phyloP scores from a whole-genome alignment of 2,797 vertebrate species.

The Fundulus diaphanus region DNA sequence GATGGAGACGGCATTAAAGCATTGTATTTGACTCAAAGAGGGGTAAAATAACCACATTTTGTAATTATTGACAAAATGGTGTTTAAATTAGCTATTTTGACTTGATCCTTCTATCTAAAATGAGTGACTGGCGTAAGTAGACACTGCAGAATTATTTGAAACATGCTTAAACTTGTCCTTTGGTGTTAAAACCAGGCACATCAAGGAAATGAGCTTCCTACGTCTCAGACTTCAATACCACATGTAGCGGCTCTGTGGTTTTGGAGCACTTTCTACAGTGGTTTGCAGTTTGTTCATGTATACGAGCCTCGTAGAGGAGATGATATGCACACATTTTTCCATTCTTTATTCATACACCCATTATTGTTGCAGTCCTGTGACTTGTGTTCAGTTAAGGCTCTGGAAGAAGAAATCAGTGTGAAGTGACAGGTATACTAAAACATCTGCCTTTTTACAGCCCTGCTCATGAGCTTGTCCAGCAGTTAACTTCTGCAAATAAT shows the following conservation, averaged over 20 bases:
- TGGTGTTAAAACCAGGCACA: neutral
- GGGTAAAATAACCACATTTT: no score
- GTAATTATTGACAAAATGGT: no score
- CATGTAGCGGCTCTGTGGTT: neutral
- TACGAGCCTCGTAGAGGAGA: neutral
- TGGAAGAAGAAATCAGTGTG: no score
- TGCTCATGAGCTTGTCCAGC: neutral
- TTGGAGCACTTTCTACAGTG: neutral
- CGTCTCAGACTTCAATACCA: neutral
- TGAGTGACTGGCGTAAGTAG: neutral
- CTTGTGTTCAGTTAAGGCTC: neutral
- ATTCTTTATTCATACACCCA: neutral
- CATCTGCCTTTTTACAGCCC: neutral
- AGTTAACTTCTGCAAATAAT: neutral
- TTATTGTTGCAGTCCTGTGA: neutral
- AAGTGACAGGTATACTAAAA: neutral
- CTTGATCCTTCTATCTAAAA: neutral
- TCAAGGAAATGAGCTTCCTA: neutral
- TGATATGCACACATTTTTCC: neutral
- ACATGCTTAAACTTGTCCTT: neutral
- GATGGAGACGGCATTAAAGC: no score
- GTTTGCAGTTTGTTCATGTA: neutral
- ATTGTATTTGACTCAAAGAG: no score
- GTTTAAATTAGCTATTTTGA: no score
- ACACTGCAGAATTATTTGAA: neutral